phyloP scores from a whole-genome alignment of 2,888 invertebrate species.

The Idaea dimidiata region DNA sequence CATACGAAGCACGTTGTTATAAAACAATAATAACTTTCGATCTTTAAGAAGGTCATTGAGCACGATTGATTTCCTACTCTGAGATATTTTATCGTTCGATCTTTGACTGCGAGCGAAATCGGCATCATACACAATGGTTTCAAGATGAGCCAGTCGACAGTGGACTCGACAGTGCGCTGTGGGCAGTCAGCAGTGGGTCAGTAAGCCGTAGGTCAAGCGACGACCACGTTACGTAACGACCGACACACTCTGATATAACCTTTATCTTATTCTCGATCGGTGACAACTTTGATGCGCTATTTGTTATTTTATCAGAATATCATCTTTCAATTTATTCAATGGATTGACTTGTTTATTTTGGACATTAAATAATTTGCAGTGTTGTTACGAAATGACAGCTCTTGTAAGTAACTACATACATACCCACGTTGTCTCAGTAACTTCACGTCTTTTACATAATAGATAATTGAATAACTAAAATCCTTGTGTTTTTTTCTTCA shows the following conservation, averaged over 20 bases:
- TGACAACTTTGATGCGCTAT: constrained; percentile 6
- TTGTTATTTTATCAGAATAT: constrained; percentile 2
- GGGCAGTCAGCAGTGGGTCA: constrained; percentile 29
- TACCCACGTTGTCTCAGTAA: too few relatives aligned
- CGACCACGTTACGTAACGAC: constrained; percentile 18
- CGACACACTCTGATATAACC: constrained; percentile 23
- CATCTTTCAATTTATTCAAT: neutral
- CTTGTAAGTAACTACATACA: too few relatives aligned
- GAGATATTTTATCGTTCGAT: too few relatives aligned
- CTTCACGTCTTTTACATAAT: neutral
- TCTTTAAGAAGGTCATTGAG: neutral
- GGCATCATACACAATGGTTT: too few relatives aligned
- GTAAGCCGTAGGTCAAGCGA: constrained; percentile 40
- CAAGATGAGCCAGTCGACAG: neutral
- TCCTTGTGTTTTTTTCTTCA: too few relatives aligned
- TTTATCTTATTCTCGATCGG: constrained; percentile 15
- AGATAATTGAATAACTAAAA: neutral
- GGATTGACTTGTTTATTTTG: neutral
- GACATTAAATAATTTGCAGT: neutral
- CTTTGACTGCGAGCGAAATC: too few relatives aligned
- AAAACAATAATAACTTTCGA: neutral
- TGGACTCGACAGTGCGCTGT: constrained; percentile 10
- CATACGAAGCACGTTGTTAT: neutral
- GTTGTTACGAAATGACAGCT: too few relatives aligned
- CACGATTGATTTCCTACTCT: neutral